phyloP scores from a whole-genome alignment of 2,797 vertebrate genomes.

The Chaunax sp. region DNA sequence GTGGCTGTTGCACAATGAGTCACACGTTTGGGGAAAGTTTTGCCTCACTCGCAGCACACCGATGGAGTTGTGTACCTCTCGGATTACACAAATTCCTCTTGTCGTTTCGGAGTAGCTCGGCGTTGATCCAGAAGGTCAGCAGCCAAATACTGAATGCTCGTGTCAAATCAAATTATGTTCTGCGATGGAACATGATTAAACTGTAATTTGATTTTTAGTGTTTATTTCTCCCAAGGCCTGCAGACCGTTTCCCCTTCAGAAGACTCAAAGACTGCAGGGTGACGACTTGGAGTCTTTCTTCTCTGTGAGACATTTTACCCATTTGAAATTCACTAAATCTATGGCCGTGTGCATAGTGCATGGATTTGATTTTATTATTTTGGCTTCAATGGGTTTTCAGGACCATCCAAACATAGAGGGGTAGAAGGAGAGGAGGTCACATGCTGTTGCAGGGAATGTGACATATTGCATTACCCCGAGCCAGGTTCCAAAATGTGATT shows the following conservation, averaged over 20 bases:
- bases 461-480: conserved; percentile 31
- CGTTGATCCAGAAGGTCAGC: conserved; percentile 61
- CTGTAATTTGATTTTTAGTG: conserved; percentile 55
- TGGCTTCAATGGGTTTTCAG: conserved; percentile 63
- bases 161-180: conserved; percentile 52
- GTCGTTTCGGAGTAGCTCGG: conserved; percentile 33
- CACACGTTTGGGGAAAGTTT: conserved; percentile 34
- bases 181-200: conserved; percentile 53
- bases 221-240: conserved; percentile 47
- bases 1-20: conserved; percentile 25
- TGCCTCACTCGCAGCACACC: conserved; percentile 21
- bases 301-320: conserved; percentile 49
- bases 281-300: conserved; percentile 50
- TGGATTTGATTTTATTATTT: conserved; percentile 32
- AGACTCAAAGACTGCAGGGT: conserved; percentile 54
- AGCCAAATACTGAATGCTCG: conserved; percentile 24
- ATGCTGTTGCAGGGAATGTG: conserved; percentile 46
- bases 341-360: conserved; percentile 69
- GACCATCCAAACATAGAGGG: conserved; percentile 47
- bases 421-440: conserved; percentile 45
- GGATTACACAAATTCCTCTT: conserved; percentile 8
- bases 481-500: conserved; percentile 38
- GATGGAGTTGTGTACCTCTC: neutral
- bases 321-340: conserved; percentile 69
- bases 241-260: conserved; percentile 30